A percentile compares a stretch with the other conserved stretches of the same genome.
These are phyloP conservation scores for Felis chaus DNA, from an alignment of 2,113 vertebrate species.

Conservation along the genomic window DNA sequence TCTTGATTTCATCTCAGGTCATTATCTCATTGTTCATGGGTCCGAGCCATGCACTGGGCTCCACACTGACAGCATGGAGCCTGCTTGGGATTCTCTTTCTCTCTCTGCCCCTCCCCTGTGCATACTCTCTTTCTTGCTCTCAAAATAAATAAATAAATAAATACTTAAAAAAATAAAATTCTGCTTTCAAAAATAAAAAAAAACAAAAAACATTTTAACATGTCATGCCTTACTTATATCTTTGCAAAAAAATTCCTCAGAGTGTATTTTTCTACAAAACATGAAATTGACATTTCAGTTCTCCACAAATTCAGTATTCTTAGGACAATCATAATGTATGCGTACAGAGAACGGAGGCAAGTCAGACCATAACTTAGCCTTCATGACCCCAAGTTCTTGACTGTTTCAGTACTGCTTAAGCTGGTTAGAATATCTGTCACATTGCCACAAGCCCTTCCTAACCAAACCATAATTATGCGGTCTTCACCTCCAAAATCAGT, in stretches of 20 bases:
- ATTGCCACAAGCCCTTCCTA: neutral
- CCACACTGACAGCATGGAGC: too few relatives aligned
- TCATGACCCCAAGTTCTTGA: too few relatives aligned
- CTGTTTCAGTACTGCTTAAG: accelerated
- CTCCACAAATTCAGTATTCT: neutral
- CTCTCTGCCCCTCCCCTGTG: too few relatives aligned
- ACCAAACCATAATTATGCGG: neutral
- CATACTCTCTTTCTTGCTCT: too few relatives aligned
- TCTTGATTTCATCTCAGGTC: too few relatives aligned
- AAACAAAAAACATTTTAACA: neutral
- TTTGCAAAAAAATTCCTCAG: constrained; percentile 4
- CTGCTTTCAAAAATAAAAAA: neutral
- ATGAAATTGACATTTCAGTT: neutral
- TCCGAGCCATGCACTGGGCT: too few relatives aligned
- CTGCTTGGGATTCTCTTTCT: too few relatives aligned
- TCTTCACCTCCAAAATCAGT: neutral
- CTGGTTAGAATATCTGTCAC: neutral
- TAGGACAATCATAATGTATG: neutral
- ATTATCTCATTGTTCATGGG: too few relatives aligned
- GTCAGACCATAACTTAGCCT: neutral
- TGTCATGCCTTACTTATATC: neutral
- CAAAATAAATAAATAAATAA: too few relatives aligned
- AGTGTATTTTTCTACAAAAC: neutral
- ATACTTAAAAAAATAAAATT: too few relatives aligned
- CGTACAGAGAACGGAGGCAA: too few relatives aligned